Evolutionary conservation across 2,797 vertebrate genomes (phyloP), one percentile per base, ranked within the genome.

Genomic region (Poecilia velifera): DNA sequence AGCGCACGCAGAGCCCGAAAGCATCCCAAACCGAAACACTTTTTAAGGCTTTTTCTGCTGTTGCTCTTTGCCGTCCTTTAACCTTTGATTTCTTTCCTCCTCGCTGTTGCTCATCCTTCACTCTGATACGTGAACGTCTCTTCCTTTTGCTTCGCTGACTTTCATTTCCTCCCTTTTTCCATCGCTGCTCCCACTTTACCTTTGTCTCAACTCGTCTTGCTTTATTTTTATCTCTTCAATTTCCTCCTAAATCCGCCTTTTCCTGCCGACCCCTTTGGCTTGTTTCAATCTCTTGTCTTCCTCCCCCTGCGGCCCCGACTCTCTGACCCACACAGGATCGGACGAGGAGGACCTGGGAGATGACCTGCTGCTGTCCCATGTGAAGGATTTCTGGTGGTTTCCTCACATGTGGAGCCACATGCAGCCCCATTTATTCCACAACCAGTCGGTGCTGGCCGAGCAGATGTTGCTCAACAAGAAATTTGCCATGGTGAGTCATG

Each of bases 321-420:
- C 64, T 45, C 25, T 41, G 14, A 47, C 14, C 4, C 41, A 39
- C 51, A 51, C 90, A 99, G 98, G 98, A 93, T 98, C 98, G 0
- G 98, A 99, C 41, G 98, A 98, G 0, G 98, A 99, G 93, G 98
- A 99, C 0, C 96, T 98, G 31, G 98, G 98, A 0, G 98, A 99
- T 0, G 98, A 99, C 92, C 96, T 99, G 89, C 96, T 99, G 90
- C 96, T 99, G 64, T 98, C 97, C 22, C 98, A 97, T 0, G 97
- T 98, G 89, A 98, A 96, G 91, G 98, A 99, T 95, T 99, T 99
- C 93, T 99, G 98, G 98, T 99, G 98, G 98, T 99, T 98, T 80
- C 98, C 98, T 1, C 98, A 99, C 95, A 99, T 99, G 98, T 99
- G 98, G 98, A 99, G 98, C 92, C 98, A 99, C 94, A 99, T 99